These are phyloP conservation scores for Bombyx mori DNA, from an alignment of 1,140 invertebrate species.

Conservation along the genomic window DNA sequence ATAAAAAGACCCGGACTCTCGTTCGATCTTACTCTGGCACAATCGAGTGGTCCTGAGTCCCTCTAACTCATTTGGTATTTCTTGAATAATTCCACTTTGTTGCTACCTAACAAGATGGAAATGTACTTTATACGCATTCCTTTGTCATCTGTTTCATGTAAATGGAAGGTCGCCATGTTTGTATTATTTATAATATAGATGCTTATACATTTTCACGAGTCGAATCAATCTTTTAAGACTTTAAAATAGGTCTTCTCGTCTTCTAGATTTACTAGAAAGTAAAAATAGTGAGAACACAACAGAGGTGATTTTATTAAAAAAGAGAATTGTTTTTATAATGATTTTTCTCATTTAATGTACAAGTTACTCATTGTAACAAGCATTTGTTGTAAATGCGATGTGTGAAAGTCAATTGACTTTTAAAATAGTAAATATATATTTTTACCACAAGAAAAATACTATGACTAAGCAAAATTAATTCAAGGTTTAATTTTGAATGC, in stretches of 20 bases:
- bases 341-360: no score
- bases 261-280: background rate
- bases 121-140: constrained; percentile 14
- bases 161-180: constrained; percentile 1
- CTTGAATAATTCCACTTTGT: constrained; percentile 29
- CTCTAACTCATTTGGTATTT: constrained; percentile 27
- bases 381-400: no score
- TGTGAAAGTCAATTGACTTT: no score
- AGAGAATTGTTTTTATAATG: no score
- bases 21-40: constrained; percentile 34
- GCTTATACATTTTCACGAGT: background rate
- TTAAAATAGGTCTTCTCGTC: background rate
- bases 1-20: constrained; percentile 42
- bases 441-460: no score
- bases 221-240: constrained; percentile 2
- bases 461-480: no score
- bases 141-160: constrained; percentile 17
- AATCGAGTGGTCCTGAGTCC: constrained; percentile 42
- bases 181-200: constrained; percentile 1
- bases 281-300: background rate
- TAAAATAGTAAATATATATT: no score
- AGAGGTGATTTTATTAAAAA: constrained; percentile 1
- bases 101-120: constrained; percentile 16
- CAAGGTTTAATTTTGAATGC: no score
- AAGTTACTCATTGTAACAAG: no score